Evolutionary conservation across 2,888 invertebrate genomes (phyloP).

Genomic region (Rhopalosiphum nymphaeae): DNA sequence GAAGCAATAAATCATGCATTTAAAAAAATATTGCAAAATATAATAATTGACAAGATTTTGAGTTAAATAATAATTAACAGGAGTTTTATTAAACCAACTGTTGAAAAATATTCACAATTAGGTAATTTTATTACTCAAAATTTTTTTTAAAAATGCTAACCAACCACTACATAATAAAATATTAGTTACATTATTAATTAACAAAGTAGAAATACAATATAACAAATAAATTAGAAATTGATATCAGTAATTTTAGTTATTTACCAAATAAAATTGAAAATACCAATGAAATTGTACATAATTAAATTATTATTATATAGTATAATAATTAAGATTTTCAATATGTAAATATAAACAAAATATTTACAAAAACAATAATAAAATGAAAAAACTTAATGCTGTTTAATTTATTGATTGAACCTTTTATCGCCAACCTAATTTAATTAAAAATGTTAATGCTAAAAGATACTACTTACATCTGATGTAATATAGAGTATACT

Average conservation of each 20-base stretch:
- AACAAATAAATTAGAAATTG: neutral
- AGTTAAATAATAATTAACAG: neutral
- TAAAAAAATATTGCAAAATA: neutral
- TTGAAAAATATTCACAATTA: neutral
- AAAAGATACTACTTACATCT: neutral
- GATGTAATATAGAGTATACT: no score
- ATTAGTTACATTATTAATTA: neutral
- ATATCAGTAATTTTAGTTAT: neutral
- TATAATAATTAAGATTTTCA: neutral
- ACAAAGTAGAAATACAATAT: neutral
- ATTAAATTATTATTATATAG: neutral
- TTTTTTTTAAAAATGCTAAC: neutral
- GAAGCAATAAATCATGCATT: constrained; percentile 11
- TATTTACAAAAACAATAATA: neutral
- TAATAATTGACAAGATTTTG: neutral
- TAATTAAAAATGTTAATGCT: neutral
- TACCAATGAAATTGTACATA: neutral
- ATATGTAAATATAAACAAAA: neutral
- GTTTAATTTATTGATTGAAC: neutral
- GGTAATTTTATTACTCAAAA: neutral
- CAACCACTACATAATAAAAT: neutral
- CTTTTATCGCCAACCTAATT: neutral
- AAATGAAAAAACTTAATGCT: neutral
- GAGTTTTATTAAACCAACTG: neutral
- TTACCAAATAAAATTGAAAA: neutral